A percentile compares a stretch with the other conserved stretches of the same genome.
phyloP scores from a whole-genome alignment of 2,113 vertebrate genomes.

The Myiagra hebetior region DNA sequence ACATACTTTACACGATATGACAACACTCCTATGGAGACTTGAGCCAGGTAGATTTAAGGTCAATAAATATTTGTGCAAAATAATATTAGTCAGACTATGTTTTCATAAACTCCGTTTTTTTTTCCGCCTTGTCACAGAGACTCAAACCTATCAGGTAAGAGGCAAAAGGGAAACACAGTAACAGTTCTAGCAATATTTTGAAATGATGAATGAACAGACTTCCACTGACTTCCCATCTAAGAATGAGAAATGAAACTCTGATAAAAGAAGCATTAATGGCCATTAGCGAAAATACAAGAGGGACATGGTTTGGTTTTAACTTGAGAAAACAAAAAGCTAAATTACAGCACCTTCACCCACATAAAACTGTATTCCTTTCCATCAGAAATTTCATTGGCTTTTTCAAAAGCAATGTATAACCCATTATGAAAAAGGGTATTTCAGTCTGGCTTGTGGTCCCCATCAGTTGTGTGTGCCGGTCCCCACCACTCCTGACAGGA shows the following conservation, averaged over 20 bases:
- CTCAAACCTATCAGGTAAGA: background rate
- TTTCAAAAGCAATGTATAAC: background rate
- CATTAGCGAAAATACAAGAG: background rate
- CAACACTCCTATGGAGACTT: background rate
- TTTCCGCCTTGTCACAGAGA: background rate
- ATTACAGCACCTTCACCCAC: background rate
- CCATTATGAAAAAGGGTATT: background rate
- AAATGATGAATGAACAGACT: background rate
- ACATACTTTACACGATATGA: background rate
- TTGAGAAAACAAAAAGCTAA: background rate
- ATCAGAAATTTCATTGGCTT: background rate
- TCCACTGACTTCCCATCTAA: background rate
- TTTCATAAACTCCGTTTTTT: background rate
- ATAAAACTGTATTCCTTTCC: background rate
- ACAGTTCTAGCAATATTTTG: background rate
- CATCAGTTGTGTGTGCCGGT: background rate
- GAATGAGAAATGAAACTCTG: background rate
- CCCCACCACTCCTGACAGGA: background rate
- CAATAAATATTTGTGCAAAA: background rate
- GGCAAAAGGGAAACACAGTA: background rate
- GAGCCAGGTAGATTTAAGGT: background rate
- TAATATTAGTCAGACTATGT: background rate
- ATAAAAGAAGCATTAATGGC: background rate
- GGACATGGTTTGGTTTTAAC: background rate
- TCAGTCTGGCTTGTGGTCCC: background rate